Base-by-base conservation (phyloP, 2,888 invertebrate species). In the Spialia ferax region DNA sequence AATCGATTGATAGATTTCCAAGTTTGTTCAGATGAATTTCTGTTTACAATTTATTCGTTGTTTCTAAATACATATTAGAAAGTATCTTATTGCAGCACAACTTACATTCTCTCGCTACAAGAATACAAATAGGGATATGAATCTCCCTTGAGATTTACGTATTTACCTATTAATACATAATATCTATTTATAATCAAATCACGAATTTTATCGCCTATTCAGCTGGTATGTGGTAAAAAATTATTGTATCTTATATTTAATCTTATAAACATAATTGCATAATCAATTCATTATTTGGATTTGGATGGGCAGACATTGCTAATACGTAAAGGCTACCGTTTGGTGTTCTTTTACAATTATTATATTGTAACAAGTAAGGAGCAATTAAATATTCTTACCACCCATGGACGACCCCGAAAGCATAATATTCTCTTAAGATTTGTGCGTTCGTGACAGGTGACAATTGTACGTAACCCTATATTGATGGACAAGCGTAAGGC, bases 321-420 rank as follows among this genome's bases (percentile, higher is more conserved):
- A 72, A 61, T 74, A 71, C 69, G 70, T 73, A 74, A 88, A 91
- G 88, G 88, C 91, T 91, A 89, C 82, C 74, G 80, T 82, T 92
- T 92, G 91, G 92, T 91, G 91, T 92, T 90, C 84, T 82, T 80
- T 86, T 91, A 91, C 88, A 84, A 80, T 88, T 84, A 84, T 77
- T 77, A 76, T 80, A 80, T 75, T 73, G 72, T 73, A 78, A 74
- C 42, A 42, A 45, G 60, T 38, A 38, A 74, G 42, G 77, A 72
- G 75, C 77, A 72, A 74, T 74, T 72, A 75, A 79, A 75, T 79
- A 55, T 45, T 74, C 78, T 78, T 79, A 79, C 78, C 79, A 77
- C 80, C 75, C 75, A 79, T 82, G 81, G 82, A 83, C 83, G 84
- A 87, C 87, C 86, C 87, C 87, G 83, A 87, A 88, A 88, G 86